These are phyloP conservation scores for Oikopleura albicans DNA, from an alignment of 23 tunicate genomes.

Conservation along the genomic window DNA sequence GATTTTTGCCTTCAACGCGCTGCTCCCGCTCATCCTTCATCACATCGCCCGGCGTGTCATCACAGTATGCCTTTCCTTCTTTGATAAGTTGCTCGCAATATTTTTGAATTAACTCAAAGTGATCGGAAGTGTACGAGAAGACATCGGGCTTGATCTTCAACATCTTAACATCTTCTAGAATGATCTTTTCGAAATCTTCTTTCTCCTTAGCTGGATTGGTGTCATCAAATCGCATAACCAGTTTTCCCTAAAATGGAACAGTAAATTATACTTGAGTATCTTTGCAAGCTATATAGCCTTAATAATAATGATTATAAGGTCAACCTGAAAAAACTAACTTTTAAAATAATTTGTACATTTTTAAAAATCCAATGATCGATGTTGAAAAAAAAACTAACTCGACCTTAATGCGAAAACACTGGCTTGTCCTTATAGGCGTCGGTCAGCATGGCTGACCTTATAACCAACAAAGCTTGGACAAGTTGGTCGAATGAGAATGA, in stretches of 20 bases:
- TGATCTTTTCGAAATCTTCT: constrained; percentile 87
- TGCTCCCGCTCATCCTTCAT: constrained; percentile 54
- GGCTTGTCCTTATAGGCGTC: no score
- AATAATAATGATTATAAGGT: no score
- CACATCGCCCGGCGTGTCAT: constrained; percentile 50
- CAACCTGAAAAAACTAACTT: no score
- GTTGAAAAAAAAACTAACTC: no score
- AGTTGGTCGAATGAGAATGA: no score
- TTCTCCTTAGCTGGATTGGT: constrained; percentile 98
- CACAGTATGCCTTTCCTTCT: constrained; percentile 66
- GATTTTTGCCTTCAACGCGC: constrained; percentile 27
- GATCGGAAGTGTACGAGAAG: constrained; percentile 74
- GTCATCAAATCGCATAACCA: constrained; percentile 93
- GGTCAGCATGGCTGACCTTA: no score
- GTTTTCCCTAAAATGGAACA: constrained; percentile 81
- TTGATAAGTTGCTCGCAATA: constrained; percentile 44
- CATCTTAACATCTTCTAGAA: constrained; percentile 68
- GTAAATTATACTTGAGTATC: no score
- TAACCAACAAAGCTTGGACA: no score
- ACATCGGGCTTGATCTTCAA: constrained; percentile 64
- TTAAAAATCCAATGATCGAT: no score
- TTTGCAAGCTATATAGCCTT: no score
- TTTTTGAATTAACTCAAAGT: constrained; percentile 25
- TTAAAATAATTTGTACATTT: no score
- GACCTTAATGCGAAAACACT: no score